Conservation (phyloP, 2,113 vertebrate genomes). For the Gopherus evgoodei region DNA sequence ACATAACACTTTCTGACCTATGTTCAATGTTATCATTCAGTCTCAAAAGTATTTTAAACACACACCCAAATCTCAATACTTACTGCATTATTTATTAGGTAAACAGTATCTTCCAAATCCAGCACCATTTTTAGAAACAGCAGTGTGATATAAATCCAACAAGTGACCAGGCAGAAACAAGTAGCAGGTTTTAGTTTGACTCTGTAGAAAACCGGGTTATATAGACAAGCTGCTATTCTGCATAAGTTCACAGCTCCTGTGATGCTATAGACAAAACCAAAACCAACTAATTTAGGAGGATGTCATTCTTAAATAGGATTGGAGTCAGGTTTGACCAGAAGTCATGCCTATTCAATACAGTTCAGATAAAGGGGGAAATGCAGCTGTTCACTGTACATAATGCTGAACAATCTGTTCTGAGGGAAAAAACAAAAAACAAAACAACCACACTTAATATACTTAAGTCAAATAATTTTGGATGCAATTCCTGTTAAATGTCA, state of each 20-base stretch:
- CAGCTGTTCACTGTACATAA: not conserved
- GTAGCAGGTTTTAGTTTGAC: conserved; percentile 2
- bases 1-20: fast-evolving
- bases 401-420: not conserved
- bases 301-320: conserved; percentile 91
- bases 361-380: conserved; percentile 56
- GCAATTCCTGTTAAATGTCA: not conserved
- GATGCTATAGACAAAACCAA: conserved; percentile 78
- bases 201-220: conserved; percentile 76
- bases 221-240: conserved; percentile 78
- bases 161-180: conserved; percentile 36
- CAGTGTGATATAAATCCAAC: conserved; percentile 69
- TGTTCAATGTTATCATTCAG: not conserved
- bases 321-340: conserved; percentile 78
- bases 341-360: conserved; percentile 24
- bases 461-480: not conserved
- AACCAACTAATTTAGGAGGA: conserved; percentile 86
- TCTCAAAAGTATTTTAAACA: not conserved
- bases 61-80: conserved; percentile 75
- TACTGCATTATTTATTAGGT: conserved; percentile 85
- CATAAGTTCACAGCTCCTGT: conserved; percentile 82
- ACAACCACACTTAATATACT: not conserved
- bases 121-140: conserved; percentile 86
- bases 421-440: not conserved
- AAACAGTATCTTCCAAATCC: conserved; percentile 84